A percentile compares a stretch with the other conserved stretches of the same genome.
Evolutionary conservation across 2,113 vertebrate genomes (phyloP).

Genomic region (Macroglossus sobrinus): DNA sequence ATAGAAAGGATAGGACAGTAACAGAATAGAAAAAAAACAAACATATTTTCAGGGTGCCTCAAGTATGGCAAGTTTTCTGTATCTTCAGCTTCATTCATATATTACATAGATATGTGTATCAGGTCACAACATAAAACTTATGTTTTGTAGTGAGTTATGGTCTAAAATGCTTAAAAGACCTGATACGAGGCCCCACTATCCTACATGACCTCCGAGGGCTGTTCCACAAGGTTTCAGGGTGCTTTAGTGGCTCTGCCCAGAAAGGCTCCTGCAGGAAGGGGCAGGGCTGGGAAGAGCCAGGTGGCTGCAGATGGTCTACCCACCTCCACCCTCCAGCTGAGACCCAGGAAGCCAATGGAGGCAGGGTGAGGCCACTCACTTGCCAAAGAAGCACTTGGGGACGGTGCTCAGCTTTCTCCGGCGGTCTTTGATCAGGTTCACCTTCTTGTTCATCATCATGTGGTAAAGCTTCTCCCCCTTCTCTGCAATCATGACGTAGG

Average conservation of each 20-base stretch:
- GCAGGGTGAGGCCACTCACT: conserved; percentile 87
- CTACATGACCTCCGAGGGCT: background rate
- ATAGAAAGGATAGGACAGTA: background rate
- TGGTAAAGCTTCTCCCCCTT: conserved; percentile 99
- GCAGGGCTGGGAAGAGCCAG: background rate
- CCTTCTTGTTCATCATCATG: conserved; percentile 97
- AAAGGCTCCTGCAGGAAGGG: too few species aligned
- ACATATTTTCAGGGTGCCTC: background rate
- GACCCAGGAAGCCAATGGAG: background rate
- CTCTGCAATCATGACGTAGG: conserved; percentile 98
- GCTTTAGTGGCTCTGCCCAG: background rate
- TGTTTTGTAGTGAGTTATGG: background rate
- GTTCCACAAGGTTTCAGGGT: background rate
- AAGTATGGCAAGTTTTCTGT: background rate
- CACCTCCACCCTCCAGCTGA: conserved; percentile 27
- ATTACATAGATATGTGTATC: accelerated
- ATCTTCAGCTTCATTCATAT: background rate
- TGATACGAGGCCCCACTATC: background rate
- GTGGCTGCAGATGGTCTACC: background rate
- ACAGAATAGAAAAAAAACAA: background rate
- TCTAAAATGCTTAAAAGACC: background rate
- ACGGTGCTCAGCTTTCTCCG: conserved; percentile 96
- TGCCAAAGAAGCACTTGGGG: conserved; percentile 99
- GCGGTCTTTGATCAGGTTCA: conserved; percentile 96
- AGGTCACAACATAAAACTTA: background rate